Base-by-base conservation (phyloP, 2,888 invertebrate species). In the Ptychoptera contaminata region DNA sequence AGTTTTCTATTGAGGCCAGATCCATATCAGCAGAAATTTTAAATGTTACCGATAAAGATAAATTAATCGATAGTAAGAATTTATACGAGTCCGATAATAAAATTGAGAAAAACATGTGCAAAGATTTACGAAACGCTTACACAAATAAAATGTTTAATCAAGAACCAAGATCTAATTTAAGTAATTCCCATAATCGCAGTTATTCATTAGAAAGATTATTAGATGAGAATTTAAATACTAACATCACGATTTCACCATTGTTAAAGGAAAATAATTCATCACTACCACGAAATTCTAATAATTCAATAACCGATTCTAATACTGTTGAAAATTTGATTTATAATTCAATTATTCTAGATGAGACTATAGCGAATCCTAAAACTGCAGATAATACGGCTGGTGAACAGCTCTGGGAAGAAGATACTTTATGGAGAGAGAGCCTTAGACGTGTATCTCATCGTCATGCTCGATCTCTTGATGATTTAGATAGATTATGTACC, bases 351-450 rank as follows among this genome's bases (percentile, higher is more conserved):
- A 31, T 40, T 16, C 34, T 34, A 41, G 31, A 40, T 32, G 31
- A 30, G 16, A 40, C 29, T 23, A 23, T 3, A 23, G 15, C 44
- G 10, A 45, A 46, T 43, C 48, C 50, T 34, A 50, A 51, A 50
- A 40, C 51, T 34, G 42, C 52, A 44, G 51, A 50, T 45, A 40
- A 48, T 35, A 68, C 67, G 47, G 73, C 74, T 55, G 80, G 79
- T 41, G 81, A 81, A 55, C 77, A 80, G 59, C 72, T 82, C 35
- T 86, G 85, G 85, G 86, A 85, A 57, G 84, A 87, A 63, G 86
- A 87, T 63, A 67, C 75, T 8, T 66, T 85, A 30, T 87, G 87
- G 87, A 71, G 81, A 45, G 86, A 86, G 56, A 82, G 82, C 55
- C 67, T 87, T 42, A 70, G 86, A 48, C 71, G 80, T 49, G 83